Evolutionary conservation across 2,888 invertebrate genomes (phyloP), one percentile per base, ranked within the genome.

Genomic region (Apotomis capreana): DNA sequence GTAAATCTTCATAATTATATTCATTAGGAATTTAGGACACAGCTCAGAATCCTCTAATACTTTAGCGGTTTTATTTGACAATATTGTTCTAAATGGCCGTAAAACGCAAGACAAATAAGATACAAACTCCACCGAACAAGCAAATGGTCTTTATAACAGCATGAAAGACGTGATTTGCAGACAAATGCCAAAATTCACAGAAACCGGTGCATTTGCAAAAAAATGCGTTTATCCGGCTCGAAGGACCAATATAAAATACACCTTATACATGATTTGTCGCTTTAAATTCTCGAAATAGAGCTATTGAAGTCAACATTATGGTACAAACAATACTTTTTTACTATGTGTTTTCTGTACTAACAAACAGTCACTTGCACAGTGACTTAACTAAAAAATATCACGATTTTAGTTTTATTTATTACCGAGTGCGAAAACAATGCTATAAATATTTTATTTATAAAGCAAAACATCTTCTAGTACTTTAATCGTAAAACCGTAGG

Each of bases 201-300:
- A 68, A 71, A 55, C 13, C n/a, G 4, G 26, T 52, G 68, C 68
- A 62, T 62, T 68, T 57, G 40, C 52, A 52, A 44, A 70, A 65
- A 65, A 64, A 59, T 70, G 44, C 70, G 59, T 36, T 69, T 59
- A 64, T 70, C 60, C 54, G 54, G 54, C 54, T 55, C 54, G 36
- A 65, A 65, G 55, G 60, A 67, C 59, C 59, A 13, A 59, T 55
- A 62, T 15, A 6, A 46, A 10, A n/a, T 13, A 6, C n/a, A 61
- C 26, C 61, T 69, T 60, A 40, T 40, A 60, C 60, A 68, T 68
- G 68, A 68, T 68, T 68, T 68, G 68, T 52, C 59, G 52, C 60
- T 68, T 68, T 60, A 52, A 59, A 68, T 60, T 68, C 68, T 68
- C 52, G 40, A 52, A 4, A 68, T 60, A 68, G 13, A n/a, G 13